A percentile compares a stretch with the other conserved stretches of the same genome.
Conservation (phyloP, 1,140 invertebrate species). For the Bombus pascuorum region DNA sequence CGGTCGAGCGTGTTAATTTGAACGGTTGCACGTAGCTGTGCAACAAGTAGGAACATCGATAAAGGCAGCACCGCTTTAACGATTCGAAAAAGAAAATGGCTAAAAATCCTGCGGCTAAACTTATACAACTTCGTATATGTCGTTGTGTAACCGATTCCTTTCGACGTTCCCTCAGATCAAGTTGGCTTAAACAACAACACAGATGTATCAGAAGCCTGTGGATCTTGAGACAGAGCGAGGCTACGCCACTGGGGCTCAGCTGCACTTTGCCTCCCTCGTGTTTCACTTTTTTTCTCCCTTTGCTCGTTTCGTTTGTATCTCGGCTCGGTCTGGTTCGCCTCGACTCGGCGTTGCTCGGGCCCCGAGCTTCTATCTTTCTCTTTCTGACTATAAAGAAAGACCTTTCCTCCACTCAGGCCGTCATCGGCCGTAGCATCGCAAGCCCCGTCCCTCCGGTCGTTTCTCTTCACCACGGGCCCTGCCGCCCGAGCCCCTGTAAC, state of each 20-base stretch:
- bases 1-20: slow-evolving; percentile 26
- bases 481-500: slow-evolving; percentile 35
- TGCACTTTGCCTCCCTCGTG: slow-evolving; percentile 75
- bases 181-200: not conserved
- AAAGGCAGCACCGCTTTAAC: not conserved
- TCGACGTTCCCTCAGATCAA: not conserved
- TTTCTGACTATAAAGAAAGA: not conserved
- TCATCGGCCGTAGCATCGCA: not conserved
- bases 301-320: slow-evolving; percentile 74
- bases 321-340: slow-evolving; percentile 68
- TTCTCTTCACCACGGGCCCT: slow-evolving; percentile 48
- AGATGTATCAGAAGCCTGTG: not conserved
- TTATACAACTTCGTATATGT: not conserved
- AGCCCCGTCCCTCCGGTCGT: slow-evolving; percentile 41
- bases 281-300: slow-evolving; percentile 70
- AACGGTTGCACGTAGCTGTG: not conserved
- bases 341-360: slow-evolving; percentile 68
- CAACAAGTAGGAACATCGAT: not conserved
- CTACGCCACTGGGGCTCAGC: slow-evolving; percentile 74
- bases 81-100: not conserved
- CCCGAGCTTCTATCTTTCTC: slow-evolving; percentile 46
- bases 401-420: slow-evolving; percentile 13
- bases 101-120: not conserved
- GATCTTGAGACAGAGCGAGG: slow-evolving; percentile 38
- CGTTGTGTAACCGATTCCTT: not conserved